Percentiles rank a stretch among this genome's conserved stretches.
These are phyloP conservation scores for Spermophilus dauricus DNA, from an alignment of 2,113 vertebrate species.

Conservation along the genomic window DNA sequence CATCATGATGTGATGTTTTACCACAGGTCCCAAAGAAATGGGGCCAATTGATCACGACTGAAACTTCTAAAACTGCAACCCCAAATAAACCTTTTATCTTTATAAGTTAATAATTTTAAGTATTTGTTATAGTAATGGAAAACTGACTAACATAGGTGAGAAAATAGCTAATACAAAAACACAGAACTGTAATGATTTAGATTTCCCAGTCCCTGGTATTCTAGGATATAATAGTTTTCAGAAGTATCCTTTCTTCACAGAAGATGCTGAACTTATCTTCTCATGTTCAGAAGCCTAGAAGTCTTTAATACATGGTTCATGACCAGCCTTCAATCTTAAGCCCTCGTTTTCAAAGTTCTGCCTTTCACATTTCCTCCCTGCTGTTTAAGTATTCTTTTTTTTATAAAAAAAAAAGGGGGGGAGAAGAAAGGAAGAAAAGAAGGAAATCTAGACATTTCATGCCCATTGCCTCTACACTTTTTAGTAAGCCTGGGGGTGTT, in stretches of 20 bases:
- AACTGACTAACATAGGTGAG: neutral
- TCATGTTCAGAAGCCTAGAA: neutral
- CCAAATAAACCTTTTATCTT: neutral
- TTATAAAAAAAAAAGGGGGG: no score
- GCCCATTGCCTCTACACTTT: neutral
- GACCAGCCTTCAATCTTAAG: neutral
- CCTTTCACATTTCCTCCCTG: neutral
- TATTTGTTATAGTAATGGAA: neutral
- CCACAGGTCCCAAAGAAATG: neutral
- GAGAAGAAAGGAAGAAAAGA: neutral
- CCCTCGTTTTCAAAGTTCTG: neutral
- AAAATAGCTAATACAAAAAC: neutral
- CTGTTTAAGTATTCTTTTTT: conserved; percentile 19
- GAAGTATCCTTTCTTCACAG: neutral
- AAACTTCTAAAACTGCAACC: neutral
- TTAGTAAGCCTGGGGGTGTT: neutral
- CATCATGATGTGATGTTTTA: neutral
- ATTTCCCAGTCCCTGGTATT: rapidly evolving
- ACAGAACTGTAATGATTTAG: neutral
- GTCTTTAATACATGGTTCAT: neutral
- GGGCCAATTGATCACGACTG: neutral
- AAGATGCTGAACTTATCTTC: neutral
- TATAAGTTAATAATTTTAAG: neutral
- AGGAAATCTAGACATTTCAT: conserved; percentile 4
- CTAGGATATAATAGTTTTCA: neutral